phyloP scores from a whole-genome alignment of 2,888 invertebrate genomes.

The Sepiola atlantica region DNA sequence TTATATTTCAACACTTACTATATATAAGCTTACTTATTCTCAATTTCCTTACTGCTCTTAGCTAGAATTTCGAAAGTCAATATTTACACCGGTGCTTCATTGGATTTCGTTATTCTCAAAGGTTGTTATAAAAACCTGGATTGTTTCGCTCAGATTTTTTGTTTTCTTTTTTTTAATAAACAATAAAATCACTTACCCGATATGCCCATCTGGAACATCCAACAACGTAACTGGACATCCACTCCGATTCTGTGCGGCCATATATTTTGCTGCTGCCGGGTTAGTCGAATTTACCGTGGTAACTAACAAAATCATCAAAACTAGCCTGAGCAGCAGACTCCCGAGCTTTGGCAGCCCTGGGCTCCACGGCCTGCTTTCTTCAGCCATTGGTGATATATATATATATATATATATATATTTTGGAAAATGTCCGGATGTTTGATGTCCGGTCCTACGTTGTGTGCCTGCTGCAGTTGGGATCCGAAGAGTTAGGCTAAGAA shows the following conservation, averaged over 20 bases:
- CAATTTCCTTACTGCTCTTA: too few species aligned
- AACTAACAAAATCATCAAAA: neutral
- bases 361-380: constrained; percentile 15
- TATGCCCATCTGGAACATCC: neutral
- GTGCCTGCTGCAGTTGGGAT: neutral
- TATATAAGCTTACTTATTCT: too few species aligned
- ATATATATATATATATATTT: neutral
- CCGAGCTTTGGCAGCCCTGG: neutral
- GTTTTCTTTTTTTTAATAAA: too few species aligned
- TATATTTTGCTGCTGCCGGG: neutral
- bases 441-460: neutral
- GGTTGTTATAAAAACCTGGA: too few species aligned
- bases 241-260: neutral
- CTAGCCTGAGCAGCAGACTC: neutral
- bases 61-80: too few species aligned
- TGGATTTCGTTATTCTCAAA: too few species aligned
- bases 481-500: neutral
- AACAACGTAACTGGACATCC: neutral
- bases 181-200: neutral
- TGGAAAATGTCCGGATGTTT: neutral
- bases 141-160: too few species aligned
- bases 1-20: too few species aligned
- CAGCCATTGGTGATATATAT: neutral
- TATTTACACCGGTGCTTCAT: too few species aligned
- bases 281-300: neutral